Conservation (phyloP, 2,888 invertebrate genomes). For the Himalopsyche kuldschensis region DNA sequence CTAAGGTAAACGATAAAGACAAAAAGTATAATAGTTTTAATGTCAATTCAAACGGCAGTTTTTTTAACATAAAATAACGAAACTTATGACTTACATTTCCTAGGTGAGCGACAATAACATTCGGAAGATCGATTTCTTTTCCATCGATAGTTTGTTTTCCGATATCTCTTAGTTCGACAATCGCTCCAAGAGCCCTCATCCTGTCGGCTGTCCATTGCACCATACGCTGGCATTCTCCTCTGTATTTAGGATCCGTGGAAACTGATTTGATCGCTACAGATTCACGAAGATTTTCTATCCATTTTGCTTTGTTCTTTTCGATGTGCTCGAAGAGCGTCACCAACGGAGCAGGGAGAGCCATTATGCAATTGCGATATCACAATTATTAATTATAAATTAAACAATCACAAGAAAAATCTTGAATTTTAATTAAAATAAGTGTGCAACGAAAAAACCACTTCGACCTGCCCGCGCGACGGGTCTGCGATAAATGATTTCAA, state of each 20-base stretch:
- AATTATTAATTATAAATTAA: not conserved
- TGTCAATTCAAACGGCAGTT: no score
- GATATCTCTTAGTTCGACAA: conserved; percentile 72
- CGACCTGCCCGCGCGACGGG: not conserved
- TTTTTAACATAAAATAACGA: no score
- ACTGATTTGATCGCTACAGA: conserved; percentile 94
- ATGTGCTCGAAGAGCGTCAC: conserved; percentile 68
- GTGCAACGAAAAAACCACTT: not conserved
- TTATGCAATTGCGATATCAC: conserved; percentile 37
- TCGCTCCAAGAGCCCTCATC: conserved; percentile 70
- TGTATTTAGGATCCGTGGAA: conserved; percentile 85
- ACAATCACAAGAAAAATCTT: not conserved
- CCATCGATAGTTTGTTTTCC: conserved; percentile 79
- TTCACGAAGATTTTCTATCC: conserved; percentile 77
- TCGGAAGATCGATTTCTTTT: conserved; percentile 75
- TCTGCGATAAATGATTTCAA: not conserved
- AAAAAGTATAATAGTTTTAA: no score
- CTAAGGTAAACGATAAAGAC: no score
- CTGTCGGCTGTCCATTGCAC: conserved; percentile 77
- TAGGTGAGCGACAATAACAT: conserved; percentile 77
- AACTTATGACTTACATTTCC: conserved; percentile 63
- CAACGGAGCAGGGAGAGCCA: conserved; percentile 49
- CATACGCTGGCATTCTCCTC: conserved; percentile 83
- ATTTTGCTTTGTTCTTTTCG: conserved; percentile 74
- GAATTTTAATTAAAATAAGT: not conserved